These are phyloP conservation scores for Drosophila ezoana DNA, from an alignment of 2,888 invertebrate species.

Conservation along the genomic window DNA sequence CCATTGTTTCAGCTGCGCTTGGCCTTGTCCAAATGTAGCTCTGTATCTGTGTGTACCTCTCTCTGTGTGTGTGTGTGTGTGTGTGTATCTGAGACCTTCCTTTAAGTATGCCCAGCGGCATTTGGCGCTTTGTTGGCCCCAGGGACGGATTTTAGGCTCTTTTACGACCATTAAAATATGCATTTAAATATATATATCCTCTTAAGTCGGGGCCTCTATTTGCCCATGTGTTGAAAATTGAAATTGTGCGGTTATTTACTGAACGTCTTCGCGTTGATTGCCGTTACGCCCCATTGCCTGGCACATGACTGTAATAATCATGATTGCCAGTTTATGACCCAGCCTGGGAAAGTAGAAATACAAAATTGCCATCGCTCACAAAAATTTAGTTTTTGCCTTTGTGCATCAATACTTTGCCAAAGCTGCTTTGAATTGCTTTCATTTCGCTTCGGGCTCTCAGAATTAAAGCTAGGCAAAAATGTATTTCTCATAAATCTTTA, in stretches of 20 bases:
- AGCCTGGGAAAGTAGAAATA: slow-evolving; percentile 39
- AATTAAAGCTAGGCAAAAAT: neutral
- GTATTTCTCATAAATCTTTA: neutral
- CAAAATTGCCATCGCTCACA: slow-evolving; percentile 46
- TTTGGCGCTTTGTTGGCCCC: slow-evolving; percentile 54
- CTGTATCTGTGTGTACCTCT: neutral
- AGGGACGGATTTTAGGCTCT: slow-evolving; percentile 55
- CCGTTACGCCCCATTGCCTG: slow-evolving; percentile 80
- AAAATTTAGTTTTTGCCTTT: slow-evolving; percentile 9
- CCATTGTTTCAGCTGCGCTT: slow-evolving; percentile 70
- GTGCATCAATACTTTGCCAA: slow-evolving; percentile 40
- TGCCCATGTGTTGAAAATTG: slow-evolving; percentile 67
- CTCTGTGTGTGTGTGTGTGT: slow-evolving; percentile 19
- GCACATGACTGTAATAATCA: slow-evolving; percentile 77
- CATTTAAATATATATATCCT: slow-evolving; percentile 66
- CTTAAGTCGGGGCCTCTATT: slow-evolving; percentile 24
- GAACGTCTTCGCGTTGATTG: slow-evolving; percentile 74
- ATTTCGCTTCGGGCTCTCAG: neutral
- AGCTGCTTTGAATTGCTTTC: slow-evolving; percentile 7
- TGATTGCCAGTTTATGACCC: slow-evolving; percentile 73
- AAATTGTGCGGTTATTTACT: slow-evolving; percentile 76
- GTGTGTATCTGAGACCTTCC: slow-evolving; percentile 56
- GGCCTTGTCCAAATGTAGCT: slow-evolving; percentile 63
- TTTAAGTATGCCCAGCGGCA: slow-evolving; percentile 74
- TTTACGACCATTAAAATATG: slow-evolving; percentile 79